phyloP scores from a whole-genome alignment of 1,140 invertebrate species.

The Trichomalopsis sarcophagae region DNA sequence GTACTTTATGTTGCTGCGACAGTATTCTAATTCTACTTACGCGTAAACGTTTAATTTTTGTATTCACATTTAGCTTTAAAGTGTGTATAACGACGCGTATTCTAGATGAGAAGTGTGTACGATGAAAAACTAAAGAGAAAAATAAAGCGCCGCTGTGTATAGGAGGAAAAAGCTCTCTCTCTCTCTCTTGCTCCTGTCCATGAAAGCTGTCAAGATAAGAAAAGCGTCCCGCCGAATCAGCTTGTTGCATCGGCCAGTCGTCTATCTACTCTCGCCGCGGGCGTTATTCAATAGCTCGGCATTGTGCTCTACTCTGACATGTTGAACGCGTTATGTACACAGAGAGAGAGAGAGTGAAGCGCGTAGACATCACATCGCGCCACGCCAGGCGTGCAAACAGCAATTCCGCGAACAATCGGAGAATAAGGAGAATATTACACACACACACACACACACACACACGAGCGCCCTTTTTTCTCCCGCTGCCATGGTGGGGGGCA shows the following conservation, averaged over 20 bases:
- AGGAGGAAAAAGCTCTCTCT: background rate
- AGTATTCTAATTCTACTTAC: too few species aligned
- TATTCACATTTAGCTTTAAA: too few species aligned
- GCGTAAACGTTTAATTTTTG: too few species aligned
- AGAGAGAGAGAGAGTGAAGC: too few species aligned
- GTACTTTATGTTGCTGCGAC: too few species aligned
- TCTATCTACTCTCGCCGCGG: background rate
- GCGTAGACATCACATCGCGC: too few species aligned
- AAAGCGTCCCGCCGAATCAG: slow-evolving; percentile 19
- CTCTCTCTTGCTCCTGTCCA: background rate
- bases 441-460: background rate
- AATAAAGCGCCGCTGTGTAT: background rate
- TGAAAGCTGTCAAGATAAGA: background rate
- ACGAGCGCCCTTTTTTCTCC: too few species aligned
- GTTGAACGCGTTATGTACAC: background rate
- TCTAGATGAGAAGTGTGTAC: too few species aligned
- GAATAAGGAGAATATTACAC: background rate
- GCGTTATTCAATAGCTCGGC: slow-evolving; percentile 1
- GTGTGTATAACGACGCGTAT: too few species aligned
- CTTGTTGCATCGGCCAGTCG: slow-evolving; percentile 14
- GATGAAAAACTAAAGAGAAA: background rate
- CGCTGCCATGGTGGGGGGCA: background rate
- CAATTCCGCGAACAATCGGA: background rate
- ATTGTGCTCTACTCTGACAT: slow-evolving; percentile 2
- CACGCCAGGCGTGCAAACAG: background rate